Evolutionary conservation across 2,113 vertebrate genomes (phyloP).

Genomic region (Indri indri): DNA sequence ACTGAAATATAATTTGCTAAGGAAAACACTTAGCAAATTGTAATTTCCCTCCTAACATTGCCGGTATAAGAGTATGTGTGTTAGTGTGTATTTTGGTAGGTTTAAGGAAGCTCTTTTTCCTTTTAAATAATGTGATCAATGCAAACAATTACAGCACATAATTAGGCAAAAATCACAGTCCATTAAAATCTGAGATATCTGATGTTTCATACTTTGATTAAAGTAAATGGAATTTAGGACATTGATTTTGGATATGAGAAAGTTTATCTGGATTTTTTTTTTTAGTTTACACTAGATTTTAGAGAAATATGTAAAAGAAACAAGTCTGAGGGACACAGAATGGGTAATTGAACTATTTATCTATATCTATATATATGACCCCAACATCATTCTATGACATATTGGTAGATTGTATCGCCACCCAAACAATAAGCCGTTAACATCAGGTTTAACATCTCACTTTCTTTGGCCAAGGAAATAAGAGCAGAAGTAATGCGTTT

Average conservation of each 20-base stretch:
- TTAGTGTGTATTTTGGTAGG: background rate
- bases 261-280: background rate
- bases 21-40: background rate
- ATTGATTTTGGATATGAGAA: background rate
- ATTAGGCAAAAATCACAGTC: background rate
- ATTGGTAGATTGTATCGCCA: rapidly evolving
- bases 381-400: background rate
- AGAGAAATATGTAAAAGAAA: background rate
- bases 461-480: background rate
- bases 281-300: background rate
- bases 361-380: rapidly evolving
- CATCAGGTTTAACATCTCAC: rapidly evolving
- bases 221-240: background rate
- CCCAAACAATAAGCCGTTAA: background rate
- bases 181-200: background rate
- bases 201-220: background rate
- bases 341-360: background rate
- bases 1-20: background rate
- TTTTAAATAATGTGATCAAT: background rate
- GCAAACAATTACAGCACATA: background rate
- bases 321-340: background rate
- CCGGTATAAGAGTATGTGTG: too few species aligned
- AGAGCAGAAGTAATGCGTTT: background rate
- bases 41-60: background rate
- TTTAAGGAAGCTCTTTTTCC: background rate